These are phyloP conservation scores for Trachurus trachurus DNA, from an alignment of 2,797 vertebrate species.

Conservation along the genomic window DNA sequence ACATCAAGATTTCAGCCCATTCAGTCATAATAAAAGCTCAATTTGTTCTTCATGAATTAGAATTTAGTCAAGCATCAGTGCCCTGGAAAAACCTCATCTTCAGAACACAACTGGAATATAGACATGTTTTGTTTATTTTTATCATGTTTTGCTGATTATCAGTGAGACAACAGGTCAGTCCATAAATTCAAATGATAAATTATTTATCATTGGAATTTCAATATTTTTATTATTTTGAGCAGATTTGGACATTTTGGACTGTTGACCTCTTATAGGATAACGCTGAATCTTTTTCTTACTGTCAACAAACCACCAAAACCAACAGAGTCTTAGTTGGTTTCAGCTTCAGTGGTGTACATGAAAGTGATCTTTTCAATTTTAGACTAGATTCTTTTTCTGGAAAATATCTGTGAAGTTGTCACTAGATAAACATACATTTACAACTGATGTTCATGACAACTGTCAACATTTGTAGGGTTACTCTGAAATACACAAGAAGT, in stretches of 20 bases:
- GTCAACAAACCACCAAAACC: neutral
- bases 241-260: neutral
- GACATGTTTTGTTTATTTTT: neutral
- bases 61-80: neutral
- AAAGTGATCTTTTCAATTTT: too few species aligned
- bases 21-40: conserved; percentile 10
- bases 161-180: neutral
- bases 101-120: neutral
- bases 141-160: neutral
- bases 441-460: too few species aligned
- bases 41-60: neutral
- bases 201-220: neutral
- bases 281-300: neutral
- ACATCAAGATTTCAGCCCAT: conserved; percentile 24
- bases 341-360: too few species aligned
- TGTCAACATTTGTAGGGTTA: too few species aligned
- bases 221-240: neutral
- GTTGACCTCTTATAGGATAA: neutral
- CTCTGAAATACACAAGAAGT: too few species aligned
- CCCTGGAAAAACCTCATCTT: conserved; percentile 38
- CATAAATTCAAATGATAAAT: too few species aligned
- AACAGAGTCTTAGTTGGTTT: neutral
- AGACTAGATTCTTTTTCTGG: too few species aligned
- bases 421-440: too few species aligned
- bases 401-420: too few species aligned